Base-by-base conservation (phyloP, 2,888 invertebrate genomes). In the Sarcophaga rosellei region DNA sequence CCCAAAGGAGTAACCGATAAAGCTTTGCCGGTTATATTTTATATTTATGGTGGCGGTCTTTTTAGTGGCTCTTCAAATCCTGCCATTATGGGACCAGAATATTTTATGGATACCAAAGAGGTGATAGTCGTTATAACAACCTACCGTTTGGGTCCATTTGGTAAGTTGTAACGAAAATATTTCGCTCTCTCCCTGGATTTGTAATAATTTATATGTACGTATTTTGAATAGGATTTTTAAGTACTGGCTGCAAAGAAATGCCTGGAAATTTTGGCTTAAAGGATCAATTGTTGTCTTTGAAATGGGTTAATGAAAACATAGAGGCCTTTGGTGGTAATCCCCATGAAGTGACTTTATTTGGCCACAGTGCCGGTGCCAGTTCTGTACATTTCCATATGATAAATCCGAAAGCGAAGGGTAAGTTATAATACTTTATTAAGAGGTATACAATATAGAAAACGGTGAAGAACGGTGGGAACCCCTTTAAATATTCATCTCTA, bases 181-280 rank as follows among this genome's bases (percentile, higher is more conserved):
- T 35, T 1, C 10, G 1, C 10, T 35, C 35, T 1, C 10, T 10
- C 10, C 10, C 35, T 8, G 35, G 35, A 1, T 1, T 35, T 2
- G 10, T 35, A 35, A 10, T 0, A 35, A 35, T 8, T 35, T 6
- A 35, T 35, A 0, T 1, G 23, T 23, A 0, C 8, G 23, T 23
- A 3, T 62, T 62, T 15, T 69, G 62, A 3, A 80, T 2, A 92
- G 94, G 94, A 1, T 94, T 94, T 61, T 88, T 94, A 17, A 93
- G 93, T 79, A 93, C 94, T 3, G 91, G 92, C 1, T 93, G 94
- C 86, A 91, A 91, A 5, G 91, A 90, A 4, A 91, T 94, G 85
- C 92, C 94, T 0, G 94, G 94, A 2, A 94, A 94, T 88, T 93
- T 92, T 82, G 94, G 91, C 0, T 83, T 94, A 0, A 94, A 94